Conservation (phyloP, 2,888 invertebrate species). For the Aspidapion aeneum region DNA sequence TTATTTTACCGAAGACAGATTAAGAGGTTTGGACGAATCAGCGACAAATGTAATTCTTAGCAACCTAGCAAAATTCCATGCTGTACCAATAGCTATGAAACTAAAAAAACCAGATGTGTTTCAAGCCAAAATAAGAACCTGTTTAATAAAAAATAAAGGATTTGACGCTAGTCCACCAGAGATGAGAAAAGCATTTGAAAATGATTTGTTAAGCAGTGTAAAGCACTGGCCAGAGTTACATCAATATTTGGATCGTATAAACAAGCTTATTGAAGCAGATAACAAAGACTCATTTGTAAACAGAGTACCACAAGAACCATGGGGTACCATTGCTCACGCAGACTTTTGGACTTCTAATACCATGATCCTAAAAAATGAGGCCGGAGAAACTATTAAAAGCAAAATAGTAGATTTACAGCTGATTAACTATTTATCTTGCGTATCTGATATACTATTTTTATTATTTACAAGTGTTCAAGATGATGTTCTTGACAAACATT, state of each 20-base stretch:
- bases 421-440: constrained; percentile 50
- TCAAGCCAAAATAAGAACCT: constrained; percentile 43
- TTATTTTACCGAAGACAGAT: constrained; percentile 51
- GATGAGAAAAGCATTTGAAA: constrained; percentile 37
- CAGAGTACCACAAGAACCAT: constrained; percentile 45
- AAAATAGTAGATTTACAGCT: constrained; percentile 60
- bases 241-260: constrained; percentile 33
- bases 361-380: constrained; percentile 51
- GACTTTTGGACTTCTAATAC: constrained; percentile 62
- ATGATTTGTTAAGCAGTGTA: constrained; percentile 35
- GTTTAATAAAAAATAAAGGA: constrained; percentile 39
- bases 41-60: constrained; percentile 49
- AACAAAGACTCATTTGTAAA: constrained; percentile 24
- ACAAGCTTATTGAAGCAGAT: constrained; percentile 33
- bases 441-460: constrained; percentile 55
- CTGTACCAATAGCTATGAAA: constrained; percentile 54
- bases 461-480: constrained; percentile 52
- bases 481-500: constrained; percentile 45
- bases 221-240: constrained; percentile 30
- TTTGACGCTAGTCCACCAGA: constrained; percentile 40
- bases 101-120: constrained; percentile 47
- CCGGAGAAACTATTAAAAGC: constrained; percentile 46
- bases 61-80: constrained; percentile 55
- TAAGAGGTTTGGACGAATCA: constrained; percentile 50
- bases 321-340: constrained; percentile 53